phyloP scores from a whole-genome alignment of 2,797 vertebrate species.

The Pelobates cultripes region DNA sequence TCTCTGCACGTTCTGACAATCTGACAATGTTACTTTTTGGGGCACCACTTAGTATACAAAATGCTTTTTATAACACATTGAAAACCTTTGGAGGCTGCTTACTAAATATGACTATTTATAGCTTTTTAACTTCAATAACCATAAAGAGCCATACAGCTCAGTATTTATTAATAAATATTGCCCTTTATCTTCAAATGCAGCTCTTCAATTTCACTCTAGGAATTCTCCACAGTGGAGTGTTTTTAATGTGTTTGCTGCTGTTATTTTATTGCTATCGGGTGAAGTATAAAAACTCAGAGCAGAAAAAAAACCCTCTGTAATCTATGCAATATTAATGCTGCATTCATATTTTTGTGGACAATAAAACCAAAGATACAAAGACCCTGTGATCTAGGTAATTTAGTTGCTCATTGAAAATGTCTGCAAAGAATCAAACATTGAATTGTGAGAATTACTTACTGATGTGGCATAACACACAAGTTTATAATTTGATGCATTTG shows the following conservation, averaged over 20 bases:
- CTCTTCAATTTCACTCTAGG: slow-evolving; percentile 41
- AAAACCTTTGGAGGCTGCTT: slow-evolving; percentile 3
- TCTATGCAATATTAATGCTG: slow-evolving; percentile 25
- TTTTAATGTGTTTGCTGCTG: slow-evolving; percentile 18
- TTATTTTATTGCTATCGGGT: slow-evolving; percentile 34
- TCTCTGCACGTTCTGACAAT: too few species aligned
- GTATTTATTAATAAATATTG: slow-evolving; percentile 45
- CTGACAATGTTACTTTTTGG: too few species aligned
- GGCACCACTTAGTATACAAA: too few species aligned
- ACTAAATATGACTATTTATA: slow-evolving; percentile 35
- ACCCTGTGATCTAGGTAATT: neutral
- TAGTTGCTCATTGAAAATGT: neutral
- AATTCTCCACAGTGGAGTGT: slow-evolving; percentile 9
- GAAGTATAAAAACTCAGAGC: neutral
- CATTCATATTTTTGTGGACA: slow-evolving; percentile 14
- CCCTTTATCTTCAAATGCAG: slow-evolving; percentile 36
- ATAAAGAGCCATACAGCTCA: slow-evolving; percentile 15
- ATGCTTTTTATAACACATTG: too few species aligned
- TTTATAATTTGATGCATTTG: neutral
- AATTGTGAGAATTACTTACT: slow-evolving; percentile 1
- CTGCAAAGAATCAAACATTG: too few species aligned
- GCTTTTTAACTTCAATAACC: slow-evolving; percentile 31
- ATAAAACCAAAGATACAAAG: slow-evolving; percentile 7
- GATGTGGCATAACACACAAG: slow-evolving; percentile 6
- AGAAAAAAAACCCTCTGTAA: slow-evolving; percentile 3